Conservation (phyloP, 2,888 invertebrate genomes). For the Amphipoea lucens region DNA sequence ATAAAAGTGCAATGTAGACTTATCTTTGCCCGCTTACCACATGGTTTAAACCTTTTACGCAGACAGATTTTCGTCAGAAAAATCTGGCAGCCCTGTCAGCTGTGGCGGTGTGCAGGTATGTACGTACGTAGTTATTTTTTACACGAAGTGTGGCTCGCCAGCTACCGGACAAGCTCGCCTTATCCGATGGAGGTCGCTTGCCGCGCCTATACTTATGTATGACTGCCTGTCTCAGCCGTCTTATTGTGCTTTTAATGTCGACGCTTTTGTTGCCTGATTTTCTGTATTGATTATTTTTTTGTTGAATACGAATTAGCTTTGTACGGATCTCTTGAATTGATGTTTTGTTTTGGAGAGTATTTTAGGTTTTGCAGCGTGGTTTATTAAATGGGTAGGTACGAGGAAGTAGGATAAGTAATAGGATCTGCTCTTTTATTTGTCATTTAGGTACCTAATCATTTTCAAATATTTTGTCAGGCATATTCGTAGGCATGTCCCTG, state of each 20-base stretch:
- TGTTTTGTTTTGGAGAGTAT: conserved; percentile 41
- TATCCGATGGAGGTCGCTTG: conserved; percentile 81
- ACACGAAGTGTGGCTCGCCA: conserved; percentile 75
- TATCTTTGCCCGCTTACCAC: conserved; percentile 26
- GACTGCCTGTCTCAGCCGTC: conserved; percentile 67
- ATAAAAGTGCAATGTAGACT: conserved; percentile 6
- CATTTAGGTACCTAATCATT: no score
- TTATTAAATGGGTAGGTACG: neutral
- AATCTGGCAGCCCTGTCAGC: conserved; percentile 54
- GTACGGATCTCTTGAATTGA: conserved; percentile 57
- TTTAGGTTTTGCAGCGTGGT: conserved; percentile 26
- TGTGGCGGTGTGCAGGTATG: conserved; percentile 56
- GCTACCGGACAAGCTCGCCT: conserved; percentile 83
- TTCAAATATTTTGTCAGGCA: neutral
- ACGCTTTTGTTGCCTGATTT: conserved; percentile 63
- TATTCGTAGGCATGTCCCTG: neutral
- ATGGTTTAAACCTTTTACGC: conserved; percentile 16
- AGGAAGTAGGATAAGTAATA: neutral
- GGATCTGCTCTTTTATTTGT: neutral
- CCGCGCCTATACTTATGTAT: conserved; percentile 72
- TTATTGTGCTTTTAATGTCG: conserved; percentile 66
- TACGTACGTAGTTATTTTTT: conserved; percentile 73
- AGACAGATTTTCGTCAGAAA: conserved; percentile 14
- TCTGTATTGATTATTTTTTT: conserved; percentile 63
- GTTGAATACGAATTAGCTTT: conserved; percentile 63